phyloP scores from a whole-genome alignment of 2,888 invertebrate genomes.

The Drosophila villosipedis region DNA sequence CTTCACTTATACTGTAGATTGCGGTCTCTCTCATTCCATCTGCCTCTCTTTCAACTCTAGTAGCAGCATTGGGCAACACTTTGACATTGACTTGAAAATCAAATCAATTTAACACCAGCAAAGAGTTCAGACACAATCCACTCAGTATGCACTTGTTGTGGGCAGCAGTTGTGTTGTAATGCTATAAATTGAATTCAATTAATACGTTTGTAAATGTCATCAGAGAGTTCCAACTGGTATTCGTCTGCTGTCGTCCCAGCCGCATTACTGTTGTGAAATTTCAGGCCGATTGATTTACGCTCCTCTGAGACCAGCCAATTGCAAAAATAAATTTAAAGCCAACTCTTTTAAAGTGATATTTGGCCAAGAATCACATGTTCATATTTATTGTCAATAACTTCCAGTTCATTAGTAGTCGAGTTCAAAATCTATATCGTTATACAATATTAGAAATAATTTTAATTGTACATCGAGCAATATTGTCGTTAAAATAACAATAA shows the following conservation, averaged over 20 bases:
- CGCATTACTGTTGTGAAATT: slow-evolving; percentile 22
- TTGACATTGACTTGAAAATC: slow-evolving; percentile 65
- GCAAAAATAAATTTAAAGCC: slow-evolving; percentile 2
- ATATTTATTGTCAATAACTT: background rate
- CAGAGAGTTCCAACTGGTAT: slow-evolving; percentile 22
- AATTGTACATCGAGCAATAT: background rate
- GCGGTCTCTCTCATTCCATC: slow-evolving; percentile 5
- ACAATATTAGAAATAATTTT: background rate
- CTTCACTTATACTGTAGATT: slow-evolving; percentile 25
- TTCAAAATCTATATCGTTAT: background rate
- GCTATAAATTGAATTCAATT: slow-evolving; percentile 66
- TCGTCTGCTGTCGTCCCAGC: slow-evolving; percentile 11
- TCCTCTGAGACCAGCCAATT: background rate
- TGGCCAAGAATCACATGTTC: background rate
- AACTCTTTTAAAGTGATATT: background rate
- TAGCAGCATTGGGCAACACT: slow-evolving; percentile 27
- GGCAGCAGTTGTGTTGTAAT: slow-evolving; percentile 25
- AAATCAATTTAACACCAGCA: slow-evolving; percentile 58
- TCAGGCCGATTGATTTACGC: slow-evolving; percentile 3
- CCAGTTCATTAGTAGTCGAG: background rate
- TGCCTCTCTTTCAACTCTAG: background rate
- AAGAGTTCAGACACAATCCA: slow-evolving; percentile 9
- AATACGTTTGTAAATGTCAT: slow-evolving; percentile 64
- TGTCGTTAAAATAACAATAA: background rate
- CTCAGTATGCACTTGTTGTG: background rate